phyloP scores from a whole-genome alignment of 2,797 vertebrate species.

The Pseudochaenichthys georgianus region DNA sequence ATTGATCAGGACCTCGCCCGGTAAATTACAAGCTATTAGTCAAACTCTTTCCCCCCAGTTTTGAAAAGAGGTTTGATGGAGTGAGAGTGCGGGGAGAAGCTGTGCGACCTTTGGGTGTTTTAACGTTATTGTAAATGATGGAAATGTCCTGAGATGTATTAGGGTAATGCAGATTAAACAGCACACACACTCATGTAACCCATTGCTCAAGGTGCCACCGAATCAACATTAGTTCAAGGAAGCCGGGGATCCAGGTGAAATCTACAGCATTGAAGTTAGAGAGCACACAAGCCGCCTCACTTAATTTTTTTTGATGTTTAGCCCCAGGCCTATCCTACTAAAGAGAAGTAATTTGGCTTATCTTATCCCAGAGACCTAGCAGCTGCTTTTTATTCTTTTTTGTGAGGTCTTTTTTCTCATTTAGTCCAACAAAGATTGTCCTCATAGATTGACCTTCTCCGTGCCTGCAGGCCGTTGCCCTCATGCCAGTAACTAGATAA shows the following conservation, averaged over 20 bases:
- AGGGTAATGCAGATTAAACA: slow-evolving; percentile 64
- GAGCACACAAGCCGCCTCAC: slow-evolving; percentile 68
- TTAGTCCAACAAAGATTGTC: slow-evolving; percentile 96
- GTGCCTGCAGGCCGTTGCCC: slow-evolving; percentile 94
- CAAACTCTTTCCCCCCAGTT: slow-evolving; percentile 69
- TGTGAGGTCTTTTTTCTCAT: slow-evolving; percentile 93
- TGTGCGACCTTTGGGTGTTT: slow-evolving; percentile 20
- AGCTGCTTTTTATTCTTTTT: slow-evolving; percentile 88
- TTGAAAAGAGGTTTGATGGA: slow-evolving; percentile 60
- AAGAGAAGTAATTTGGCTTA: slow-evolving; percentile 88
- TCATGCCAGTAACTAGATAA: slow-evolving; percentile 99
- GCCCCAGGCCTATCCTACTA: slow-evolving; percentile 84
- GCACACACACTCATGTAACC: slow-evolving; percentile 28
- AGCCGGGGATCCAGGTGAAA: slow-evolving; percentile 79
- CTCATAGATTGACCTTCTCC: slow-evolving; percentile 96
- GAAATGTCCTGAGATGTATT: slow-evolving; percentile 47
- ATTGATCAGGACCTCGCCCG: slow-evolving; percentile 72
- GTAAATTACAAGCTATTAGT: slow-evolving; percentile 81
- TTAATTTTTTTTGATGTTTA: slow-evolving; percentile 80
- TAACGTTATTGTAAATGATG: slow-evolving; percentile 13
- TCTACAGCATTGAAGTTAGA: slow-evolving; percentile 80
- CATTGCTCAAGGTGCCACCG: slow-evolving; percentile 55
- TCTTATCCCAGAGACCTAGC: slow-evolving; percentile 87
- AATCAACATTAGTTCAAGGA: slow-evolving; percentile 74
- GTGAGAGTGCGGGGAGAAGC: slow-evolving; percentile 40